phyloP scores from a whole-genome alignment of 1,140 invertebrate genomes.

The Lepidurus packardi region DNA sequence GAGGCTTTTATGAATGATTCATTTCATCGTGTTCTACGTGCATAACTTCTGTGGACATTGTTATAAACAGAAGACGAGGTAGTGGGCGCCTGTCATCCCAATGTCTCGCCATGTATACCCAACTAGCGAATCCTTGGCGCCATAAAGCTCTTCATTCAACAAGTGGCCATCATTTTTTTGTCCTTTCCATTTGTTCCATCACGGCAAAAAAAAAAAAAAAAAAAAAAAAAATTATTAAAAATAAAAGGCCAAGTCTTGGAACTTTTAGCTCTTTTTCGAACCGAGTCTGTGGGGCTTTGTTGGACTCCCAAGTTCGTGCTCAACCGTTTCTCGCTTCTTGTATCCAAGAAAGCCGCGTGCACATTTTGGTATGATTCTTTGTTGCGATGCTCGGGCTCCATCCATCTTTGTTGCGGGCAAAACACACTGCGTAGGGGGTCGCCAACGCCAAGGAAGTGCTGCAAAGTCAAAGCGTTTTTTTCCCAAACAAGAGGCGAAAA shows the following conservation, averaged over 20 bases:
- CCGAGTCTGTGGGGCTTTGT: no score
- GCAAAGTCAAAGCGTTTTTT: background rate
- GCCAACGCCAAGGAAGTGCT: background rate
- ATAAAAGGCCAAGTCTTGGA: no score
- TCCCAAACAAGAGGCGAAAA: background rate
- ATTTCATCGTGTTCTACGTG: background rate
- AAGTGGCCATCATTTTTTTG: background rate
- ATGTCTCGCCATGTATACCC: slow-evolving; percentile 2
- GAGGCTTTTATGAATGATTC: background rate
- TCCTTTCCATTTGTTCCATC: background rate
- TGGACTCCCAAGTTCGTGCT: no score
- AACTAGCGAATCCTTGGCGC: slow-evolving; percentile 16
- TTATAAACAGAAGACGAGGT: background rate
- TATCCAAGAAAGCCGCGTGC: background rate
- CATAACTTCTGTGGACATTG: slow-evolving; percentile 7
- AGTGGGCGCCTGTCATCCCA: slow-evolving; percentile 11
- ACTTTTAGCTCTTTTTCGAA: no score
- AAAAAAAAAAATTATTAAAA: no score
- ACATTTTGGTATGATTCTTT: background rate
- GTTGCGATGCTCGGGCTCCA: background rate
- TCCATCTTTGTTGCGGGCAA: background rate
- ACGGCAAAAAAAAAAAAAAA: background rate
- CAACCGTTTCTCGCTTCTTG: no score
- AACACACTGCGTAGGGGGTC: background rate
- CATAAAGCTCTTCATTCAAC: slow-evolving; percentile 4